Conservation (phyloP, 2,888 invertebrate genomes). For the Pherbina coryleti region DNA sequence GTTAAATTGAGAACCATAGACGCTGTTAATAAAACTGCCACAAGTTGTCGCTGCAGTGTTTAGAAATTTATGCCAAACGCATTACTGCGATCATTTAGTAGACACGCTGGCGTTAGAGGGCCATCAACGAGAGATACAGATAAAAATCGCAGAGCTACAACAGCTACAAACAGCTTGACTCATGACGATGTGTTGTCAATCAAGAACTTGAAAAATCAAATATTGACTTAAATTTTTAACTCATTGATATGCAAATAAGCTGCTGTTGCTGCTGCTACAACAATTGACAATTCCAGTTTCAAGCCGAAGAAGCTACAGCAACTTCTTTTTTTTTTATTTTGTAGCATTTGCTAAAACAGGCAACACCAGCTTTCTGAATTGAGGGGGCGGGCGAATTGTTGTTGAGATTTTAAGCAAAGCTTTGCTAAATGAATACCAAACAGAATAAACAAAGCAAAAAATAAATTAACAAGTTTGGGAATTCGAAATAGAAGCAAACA, state of each 20-base stretch:
- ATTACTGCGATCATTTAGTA: too few relatives aligned
- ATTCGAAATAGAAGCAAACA: background rate
- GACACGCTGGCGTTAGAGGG: too few relatives aligned
- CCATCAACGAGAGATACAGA: background rate
- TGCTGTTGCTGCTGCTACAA: background rate
- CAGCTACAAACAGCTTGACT: background rate
- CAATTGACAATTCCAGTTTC: background rate
- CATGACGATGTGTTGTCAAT: background rate
- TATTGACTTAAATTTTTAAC: conserved; percentile 15
- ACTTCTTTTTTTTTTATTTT: too few relatives aligned
- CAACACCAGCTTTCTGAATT: background rate
- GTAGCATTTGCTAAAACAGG: background rate
- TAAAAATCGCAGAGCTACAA: background rate
- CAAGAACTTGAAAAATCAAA: conserved; percentile 7
- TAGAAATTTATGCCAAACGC: too few relatives aligned
- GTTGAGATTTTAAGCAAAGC: background rate
- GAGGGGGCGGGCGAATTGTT: background rate
- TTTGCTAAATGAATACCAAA: conserved; percentile 15
- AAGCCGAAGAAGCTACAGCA: background rate
- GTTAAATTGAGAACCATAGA: too few relatives aligned
- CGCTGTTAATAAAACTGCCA: too few relatives aligned
- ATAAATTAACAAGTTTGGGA: conserved; percentile 9
- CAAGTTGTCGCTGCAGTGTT: too few relatives aligned
- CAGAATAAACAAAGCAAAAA: background rate
- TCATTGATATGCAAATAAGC: conserved; percentile 29